Evolutionary conservation across 2,113 vertebrate species (phyloP).

Genomic region (Mobula birostris): DNA sequence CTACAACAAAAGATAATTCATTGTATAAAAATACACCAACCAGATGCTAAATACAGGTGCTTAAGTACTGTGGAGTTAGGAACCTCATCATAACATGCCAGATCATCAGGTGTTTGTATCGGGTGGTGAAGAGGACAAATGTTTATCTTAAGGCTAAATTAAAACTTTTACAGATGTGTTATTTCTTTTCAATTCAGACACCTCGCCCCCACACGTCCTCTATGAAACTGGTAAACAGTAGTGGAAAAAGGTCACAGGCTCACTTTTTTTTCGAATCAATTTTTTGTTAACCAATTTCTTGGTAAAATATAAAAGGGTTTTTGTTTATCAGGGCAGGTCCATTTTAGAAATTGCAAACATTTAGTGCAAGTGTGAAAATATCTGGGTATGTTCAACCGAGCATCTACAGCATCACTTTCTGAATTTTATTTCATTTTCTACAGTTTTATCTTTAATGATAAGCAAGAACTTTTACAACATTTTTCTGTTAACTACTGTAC

Average conservation of each 20-base stretch:
- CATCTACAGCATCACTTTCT: neutral
- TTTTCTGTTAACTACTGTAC: neutral
- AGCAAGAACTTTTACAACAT: neutral
- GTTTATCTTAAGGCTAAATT: neutral
- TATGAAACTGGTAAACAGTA: neutral
- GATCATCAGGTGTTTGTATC: neutral
- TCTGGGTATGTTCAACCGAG: neutral
- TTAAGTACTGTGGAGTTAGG: neutral
- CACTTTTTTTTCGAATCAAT: neutral
- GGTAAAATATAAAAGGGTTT: neutral
- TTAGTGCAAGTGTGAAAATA: neutral
- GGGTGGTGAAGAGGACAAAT: neutral
- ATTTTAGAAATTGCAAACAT: neutral
- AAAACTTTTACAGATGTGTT: neutral
- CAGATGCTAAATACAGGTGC: neutral
- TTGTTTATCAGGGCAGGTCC: neutral
- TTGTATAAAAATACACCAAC: neutral
- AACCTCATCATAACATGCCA: neutral
- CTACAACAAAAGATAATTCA: neutral
- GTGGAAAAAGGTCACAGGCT: neutral
- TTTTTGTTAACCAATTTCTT: neutral
- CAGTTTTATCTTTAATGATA: neutral
- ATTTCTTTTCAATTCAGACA: conserved; percentile 12
- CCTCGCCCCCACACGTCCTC: conserved; percentile 11
- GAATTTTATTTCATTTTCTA: neutral